These are phyloP conservation scores for Bos javanicus DNA, from an alignment of 2,113 vertebrate genomes.

Conservation along the genomic window DNA sequence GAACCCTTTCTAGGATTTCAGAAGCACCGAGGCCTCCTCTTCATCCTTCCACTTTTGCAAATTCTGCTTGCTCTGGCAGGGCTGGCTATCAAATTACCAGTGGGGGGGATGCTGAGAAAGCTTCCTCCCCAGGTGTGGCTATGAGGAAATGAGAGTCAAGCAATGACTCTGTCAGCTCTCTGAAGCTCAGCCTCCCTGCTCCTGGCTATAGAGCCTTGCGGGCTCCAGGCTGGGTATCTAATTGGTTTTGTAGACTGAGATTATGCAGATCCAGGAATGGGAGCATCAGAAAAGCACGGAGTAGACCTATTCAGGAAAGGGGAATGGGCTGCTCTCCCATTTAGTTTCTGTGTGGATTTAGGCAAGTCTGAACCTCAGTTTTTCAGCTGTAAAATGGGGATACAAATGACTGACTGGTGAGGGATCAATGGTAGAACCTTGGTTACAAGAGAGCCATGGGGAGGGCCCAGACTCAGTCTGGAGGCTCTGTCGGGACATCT, in stretches of 20 bases:
- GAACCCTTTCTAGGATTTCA: background rate
- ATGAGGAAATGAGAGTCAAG: background rate
- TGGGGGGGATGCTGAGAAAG: background rate
- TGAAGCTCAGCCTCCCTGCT: background rate
- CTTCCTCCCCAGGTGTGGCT: background rate
- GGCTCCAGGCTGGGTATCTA: background rate
- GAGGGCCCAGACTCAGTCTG: background rate
- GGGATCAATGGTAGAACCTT: background rate
- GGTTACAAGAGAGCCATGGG: background rate
- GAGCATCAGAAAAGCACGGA: background rate
- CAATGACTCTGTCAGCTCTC: accelerated
- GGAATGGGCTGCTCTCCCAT: no score
- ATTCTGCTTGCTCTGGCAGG: background rate
- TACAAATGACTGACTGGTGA: background rate
- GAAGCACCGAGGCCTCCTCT: background rate
- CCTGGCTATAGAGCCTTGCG: background rate
- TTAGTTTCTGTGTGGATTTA: background rate
- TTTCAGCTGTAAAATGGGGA: background rate
- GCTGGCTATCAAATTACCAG: background rate
- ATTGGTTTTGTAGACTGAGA: background rate
- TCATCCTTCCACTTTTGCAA: background rate
- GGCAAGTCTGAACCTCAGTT: background rate
- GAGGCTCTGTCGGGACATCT: background rate
- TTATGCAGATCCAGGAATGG: background rate
- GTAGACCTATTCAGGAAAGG: background rate